Conservation (phyloP, 2,888 invertebrate genomes). For the Melikaiella ostensackeni region DNA sequence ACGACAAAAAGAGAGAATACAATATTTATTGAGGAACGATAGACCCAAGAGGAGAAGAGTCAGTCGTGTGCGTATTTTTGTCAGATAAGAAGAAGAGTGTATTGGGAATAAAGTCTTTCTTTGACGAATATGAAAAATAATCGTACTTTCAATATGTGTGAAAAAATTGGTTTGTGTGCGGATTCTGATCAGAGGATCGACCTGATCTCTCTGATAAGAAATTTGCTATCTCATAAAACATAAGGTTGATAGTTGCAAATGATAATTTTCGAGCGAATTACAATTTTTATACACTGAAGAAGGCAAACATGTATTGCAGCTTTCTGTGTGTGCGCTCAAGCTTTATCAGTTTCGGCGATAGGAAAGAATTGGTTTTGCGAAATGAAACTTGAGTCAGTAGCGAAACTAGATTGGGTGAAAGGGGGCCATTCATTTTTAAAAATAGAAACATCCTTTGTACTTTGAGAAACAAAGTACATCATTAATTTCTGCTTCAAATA, state of each 20-base stretch:
- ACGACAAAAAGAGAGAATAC: slow-evolving; percentile 59
- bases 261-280: slow-evolving; percentile 17
- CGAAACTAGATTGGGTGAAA: slow-evolving; percentile 38
- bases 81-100: slow-evolving; percentile 58
- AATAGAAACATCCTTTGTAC: slow-evolving; percentile 10
- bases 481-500: background rate
- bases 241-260: slow-evolving; percentile 21
- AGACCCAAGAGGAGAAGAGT: slow-evolving; percentile 41
- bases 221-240: slow-evolving; percentile 21
- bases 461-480: background rate
- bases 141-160: background rate
- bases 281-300: slow-evolving; percentile 3
- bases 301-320: slow-evolving; percentile 4
- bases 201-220: slow-evolving; percentile 1
- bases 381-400: slow-evolving; percentile 27
- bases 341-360: slow-evolving; percentile 37
- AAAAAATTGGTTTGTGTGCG: background rate
- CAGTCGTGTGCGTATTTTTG: slow-evolving; percentile 57
- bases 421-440: slow-evolving; percentile 15
- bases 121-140: background rate
- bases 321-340: slow-evolving; percentile 2
- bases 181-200: slow-evolving; percentile 12
- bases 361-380: slow-evolving; percentile 37
- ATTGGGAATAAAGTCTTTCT: background rate
- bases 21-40: slow-evolving; percentile 44